A percentile compares a stretch with the other conserved stretches of the same genome.
phyloP scores from a whole-genome alignment of 2,888 invertebrate species.

The Meteorus colon region DNA sequence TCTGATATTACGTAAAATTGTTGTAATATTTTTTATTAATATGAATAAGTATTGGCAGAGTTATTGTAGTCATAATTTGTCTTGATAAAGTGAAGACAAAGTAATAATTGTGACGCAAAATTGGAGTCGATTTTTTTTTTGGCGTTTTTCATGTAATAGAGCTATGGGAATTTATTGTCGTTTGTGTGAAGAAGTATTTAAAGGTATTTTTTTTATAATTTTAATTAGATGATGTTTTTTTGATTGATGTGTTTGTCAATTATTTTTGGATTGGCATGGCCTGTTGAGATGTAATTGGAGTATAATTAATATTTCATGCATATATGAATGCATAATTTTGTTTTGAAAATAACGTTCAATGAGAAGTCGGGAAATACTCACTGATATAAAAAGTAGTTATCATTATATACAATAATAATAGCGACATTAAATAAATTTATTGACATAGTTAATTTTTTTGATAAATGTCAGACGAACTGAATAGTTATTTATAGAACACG shows the following conservation, averaged over 20 bases:
- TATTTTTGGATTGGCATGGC: too few species aligned
- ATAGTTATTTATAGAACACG: neutral
- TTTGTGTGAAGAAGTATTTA: too few species aligned
- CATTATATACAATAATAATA: neutral
- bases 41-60: too few species aligned
- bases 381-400: neutral
- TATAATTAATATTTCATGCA: too few species aligned
- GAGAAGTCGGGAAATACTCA: neutral
- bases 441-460: neutral
- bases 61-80: neutral
- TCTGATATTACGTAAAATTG: too few species aligned
- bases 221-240: too few species aligned
- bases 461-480: neutral
- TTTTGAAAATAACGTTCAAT: neutral
- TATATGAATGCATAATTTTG: neutral
- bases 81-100: neutral
- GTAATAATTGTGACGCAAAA: neutral
- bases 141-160: neutral
- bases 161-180: too few species aligned
- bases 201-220: too few species aligned
- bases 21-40: too few species aligned
- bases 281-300: too few species aligned
- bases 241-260: too few species aligned
- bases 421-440: neutral
- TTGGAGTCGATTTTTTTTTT: neutral